Percentiles rank a stretch among this genome's conserved stretches.
phyloP scores from a whole-genome alignment of 2,113 vertebrate species.

The Malurus melanocephalus region DNA sequence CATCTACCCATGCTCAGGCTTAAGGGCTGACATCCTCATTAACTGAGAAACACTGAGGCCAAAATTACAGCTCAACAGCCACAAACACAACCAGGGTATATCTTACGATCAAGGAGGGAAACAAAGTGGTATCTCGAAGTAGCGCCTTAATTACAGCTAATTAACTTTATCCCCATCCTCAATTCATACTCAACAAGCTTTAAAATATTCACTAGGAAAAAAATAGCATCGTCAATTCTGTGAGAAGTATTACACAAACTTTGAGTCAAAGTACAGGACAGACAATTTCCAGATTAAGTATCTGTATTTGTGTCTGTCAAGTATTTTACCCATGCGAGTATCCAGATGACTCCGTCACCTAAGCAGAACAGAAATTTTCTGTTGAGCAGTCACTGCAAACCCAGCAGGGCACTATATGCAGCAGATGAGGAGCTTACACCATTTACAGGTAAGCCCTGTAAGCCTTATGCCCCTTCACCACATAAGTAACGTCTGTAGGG shows the following conservation, averaged over 20 bases:
- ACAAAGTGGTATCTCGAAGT: neutral
- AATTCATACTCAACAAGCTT: neutral
- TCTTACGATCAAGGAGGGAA: neutral
- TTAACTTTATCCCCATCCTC: neutral
- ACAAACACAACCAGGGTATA: neutral
- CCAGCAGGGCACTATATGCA: neutral
- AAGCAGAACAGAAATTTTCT: neutral
- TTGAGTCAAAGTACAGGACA: neutral
- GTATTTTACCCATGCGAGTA: neutral
- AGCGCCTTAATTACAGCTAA: neutral
- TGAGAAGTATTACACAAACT: neutral
- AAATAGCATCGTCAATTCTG: neutral
- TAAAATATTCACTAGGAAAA: neutral
- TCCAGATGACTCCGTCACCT: neutral
- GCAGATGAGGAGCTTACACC: neutral
- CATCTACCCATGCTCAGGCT: neutral
- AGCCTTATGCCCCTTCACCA: neutral
- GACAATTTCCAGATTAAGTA: neutral
- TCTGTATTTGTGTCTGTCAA: neutral
- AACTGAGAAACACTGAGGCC: neutral
- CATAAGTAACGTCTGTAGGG: neutral
- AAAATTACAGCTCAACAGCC: neutral
- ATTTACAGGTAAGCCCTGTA: neutral
- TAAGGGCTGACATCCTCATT: slow-evolving; percentile 19
- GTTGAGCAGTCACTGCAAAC: neutral